Conservation (phyloP, 1,140 invertebrate genomes). For the Drosophila novamexicana region DNA sequence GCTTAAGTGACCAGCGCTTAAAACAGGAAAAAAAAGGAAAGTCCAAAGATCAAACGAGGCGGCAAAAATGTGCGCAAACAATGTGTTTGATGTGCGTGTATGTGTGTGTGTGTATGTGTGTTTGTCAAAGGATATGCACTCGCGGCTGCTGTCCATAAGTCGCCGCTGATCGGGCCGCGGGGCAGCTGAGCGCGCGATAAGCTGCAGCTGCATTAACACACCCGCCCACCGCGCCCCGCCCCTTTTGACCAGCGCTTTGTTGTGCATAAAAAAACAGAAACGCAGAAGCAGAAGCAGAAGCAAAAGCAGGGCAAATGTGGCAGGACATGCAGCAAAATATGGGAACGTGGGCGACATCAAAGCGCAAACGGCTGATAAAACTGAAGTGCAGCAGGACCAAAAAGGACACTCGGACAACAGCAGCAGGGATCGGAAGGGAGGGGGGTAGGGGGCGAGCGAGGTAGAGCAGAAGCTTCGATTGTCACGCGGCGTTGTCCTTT, state of each 20-base stretch:
- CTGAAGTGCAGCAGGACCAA: constrained; percentile 47
- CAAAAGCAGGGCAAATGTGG: not conserved
- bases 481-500: constrained; percentile 54
- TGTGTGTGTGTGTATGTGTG: constrained; percentile 7
- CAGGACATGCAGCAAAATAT: constrained; percentile 13
- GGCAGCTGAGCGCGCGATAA: constrained; percentile 58
- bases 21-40: not conserved
- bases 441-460: not conserved
- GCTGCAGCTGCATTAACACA: constrained; percentile 66
- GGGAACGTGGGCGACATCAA: constrained; percentile 36
- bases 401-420: constrained; percentile 50
- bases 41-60: constrained; percentile 39
- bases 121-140: constrained; percentile 43
- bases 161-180: constrained; percentile 61
- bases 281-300: not conserved
- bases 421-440: not conserved
- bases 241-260: constrained; percentile 38
- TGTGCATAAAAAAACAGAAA: constrained; percentile 7
- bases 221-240: not conserved
- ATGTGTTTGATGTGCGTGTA: constrained; percentile 72
- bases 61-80: constrained; percentile 44
- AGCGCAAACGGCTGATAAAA: constrained; percentile 45
- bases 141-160: constrained; percentile 38
- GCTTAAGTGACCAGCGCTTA: constrained; percentile 26
- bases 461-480: constrained; percentile 32